Base-by-base conservation (phyloP, 2,797 vertebrate genomes). In the Sandelia bainsii region DNA sequence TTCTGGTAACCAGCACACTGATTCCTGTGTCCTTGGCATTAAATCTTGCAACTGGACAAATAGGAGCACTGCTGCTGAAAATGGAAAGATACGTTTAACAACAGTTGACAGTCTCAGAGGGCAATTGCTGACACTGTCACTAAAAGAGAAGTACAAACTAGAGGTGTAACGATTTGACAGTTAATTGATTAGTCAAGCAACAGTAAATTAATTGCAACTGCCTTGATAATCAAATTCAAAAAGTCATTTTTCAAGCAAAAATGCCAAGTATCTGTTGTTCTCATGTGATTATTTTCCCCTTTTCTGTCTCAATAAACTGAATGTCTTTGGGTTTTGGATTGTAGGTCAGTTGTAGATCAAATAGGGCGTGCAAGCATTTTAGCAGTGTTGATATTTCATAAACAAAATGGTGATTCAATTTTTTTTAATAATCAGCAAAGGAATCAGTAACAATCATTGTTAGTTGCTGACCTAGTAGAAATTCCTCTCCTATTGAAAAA, bases 1-100 rank as follows among this genome's bases (percentile, higher is more conserved):
- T 64, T 63, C 39, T 48, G 53, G 46, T 54, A 29, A 56, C 50
- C 12, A 40, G 44, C 34, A 71, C 51, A 57, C 7, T 11, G 8
- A 39, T 48, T 42, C 13, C n/a, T 46, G 19, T 58, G 50, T 57
- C 49, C 14, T 12, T 40, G 46, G 2, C 17, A 25, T 49, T 16
- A 49, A 45, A 29, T 52, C 19, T 14, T 27, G 17, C 45, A 57
- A 44, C 16, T 6, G 23, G 16, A 7, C 53, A 68, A 56, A 71
- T 11, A 22, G n/a, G 4, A 37, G n/a, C 17, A 25, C n/a, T 27
- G 11, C 58, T 66, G 20, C 37, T 49, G 23, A 37, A 45, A 65
- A 60, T 19, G 9, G 19, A 1, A 44, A 23, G 67, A 46, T 62
- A 51, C 45, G 10, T 57, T 40, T 27, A 67, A 62, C 17, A 25